Evolutionary conservation across 37 sponge, comb jelly and placozoan species (phyloP).

Genomic region (Chondrilla cf. caribensis): DNA sequence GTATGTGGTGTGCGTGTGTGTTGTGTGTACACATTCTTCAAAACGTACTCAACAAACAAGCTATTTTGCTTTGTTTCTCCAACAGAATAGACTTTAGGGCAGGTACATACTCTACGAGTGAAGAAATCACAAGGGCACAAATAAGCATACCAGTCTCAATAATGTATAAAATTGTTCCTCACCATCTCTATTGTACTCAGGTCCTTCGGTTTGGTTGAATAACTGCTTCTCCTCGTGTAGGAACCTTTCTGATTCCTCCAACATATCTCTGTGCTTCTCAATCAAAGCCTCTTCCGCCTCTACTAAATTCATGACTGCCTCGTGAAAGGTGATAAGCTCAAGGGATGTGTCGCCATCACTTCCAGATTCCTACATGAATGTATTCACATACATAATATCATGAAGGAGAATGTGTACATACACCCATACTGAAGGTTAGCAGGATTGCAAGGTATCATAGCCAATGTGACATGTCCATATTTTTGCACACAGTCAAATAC

Average conservation of each 20-base stretch:
- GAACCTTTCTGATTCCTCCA: slow-evolving; percentile 57
- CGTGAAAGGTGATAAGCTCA: slow-evolving; percentile 84
- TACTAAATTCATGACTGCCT: slow-evolving; percentile 73
- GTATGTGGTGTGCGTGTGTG: too few relatives aligned
- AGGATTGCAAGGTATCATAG: too few relatives aligned
- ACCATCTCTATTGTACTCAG: slow-evolving; percentile 15
- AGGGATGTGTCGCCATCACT: slow-evolving; percentile 39
- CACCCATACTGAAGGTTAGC: too few relatives aligned
- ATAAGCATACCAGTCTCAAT: too few relatives aligned
- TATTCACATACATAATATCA: background rate
- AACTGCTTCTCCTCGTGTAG: slow-evolving; percentile 17
- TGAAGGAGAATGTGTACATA: background rate
- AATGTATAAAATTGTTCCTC: too few relatives aligned
- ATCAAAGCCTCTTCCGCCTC: slow-evolving; percentile 87
- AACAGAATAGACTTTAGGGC: slow-evolving; percentile 37
- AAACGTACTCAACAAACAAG: background rate
- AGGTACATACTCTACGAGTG: slow-evolving; percentile 42
- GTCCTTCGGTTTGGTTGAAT: background rate
- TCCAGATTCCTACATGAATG: slow-evolving; percentile 4
- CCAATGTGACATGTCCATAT: too few relatives aligned
- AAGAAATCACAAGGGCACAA: too few relatives aligned
- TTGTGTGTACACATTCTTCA: background rate
- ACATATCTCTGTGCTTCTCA: slow-evolving; percentile 73
- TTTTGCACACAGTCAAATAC: background rate
- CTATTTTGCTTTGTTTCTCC: slow-evolving; percentile 20